Conservation (phyloP, 2,888 invertebrate genomes). For the Pachycephus smyrnensis region DNA sequence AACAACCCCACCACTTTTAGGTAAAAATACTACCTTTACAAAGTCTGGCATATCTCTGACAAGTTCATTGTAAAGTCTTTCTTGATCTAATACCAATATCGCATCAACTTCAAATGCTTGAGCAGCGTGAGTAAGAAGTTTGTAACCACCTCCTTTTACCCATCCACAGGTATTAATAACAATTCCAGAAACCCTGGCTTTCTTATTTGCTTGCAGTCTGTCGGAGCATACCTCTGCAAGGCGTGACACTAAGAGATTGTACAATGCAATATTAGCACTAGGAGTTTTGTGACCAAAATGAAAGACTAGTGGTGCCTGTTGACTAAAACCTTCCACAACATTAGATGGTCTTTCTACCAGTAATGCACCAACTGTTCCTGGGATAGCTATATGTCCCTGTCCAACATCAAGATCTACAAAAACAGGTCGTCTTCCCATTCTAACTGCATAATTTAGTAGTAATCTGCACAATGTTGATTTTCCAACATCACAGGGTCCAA, state of each 20-base stretch:
- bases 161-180: conserved; percentile 98
- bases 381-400: conserved; percentile 91
- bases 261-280: conserved; percentile 82
- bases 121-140: conserved; percentile 86
- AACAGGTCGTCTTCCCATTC: conserved; percentile 89
- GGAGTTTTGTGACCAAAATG: conserved; percentile 92
- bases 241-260: conserved; percentile 84
- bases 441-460: conserved; percentile 93
- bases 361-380: conserved; percentile 91
- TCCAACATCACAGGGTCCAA: conserved; percentile 96
- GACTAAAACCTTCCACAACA: conserved; percentile 95
- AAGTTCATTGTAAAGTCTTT: conserved; percentile 93
- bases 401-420: conserved; percentile 97
- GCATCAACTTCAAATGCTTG: conserved; percentile 96
- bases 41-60: conserved; percentile 93
- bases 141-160: conserved; percentile 93
- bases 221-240: conserved; percentile 89
- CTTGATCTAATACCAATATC: conserved; percentile 95
- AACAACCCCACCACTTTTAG: conserved; percentile 97
- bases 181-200: conserved; percentile 88
- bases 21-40: conserved; percentile 91
- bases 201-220: conserved; percentile 87
- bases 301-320: conserved; percentile 92
- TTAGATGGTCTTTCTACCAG: conserved; percentile 93
- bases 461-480: conserved; percentile 92